Conservation (phyloP, 2,888 invertebrate species). For the Calameuta filiformis region DNA sequence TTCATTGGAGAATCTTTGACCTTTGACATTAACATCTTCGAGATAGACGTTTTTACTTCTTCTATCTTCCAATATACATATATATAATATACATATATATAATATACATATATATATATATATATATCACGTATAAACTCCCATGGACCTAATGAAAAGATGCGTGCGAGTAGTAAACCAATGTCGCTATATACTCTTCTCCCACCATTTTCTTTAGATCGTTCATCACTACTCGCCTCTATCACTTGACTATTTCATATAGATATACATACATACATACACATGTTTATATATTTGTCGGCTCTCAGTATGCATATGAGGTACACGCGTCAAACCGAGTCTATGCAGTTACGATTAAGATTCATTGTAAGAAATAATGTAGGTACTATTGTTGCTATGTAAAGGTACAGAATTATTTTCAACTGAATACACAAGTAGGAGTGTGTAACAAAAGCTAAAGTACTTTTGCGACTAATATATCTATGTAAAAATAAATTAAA, state of each 20-base stretch:
- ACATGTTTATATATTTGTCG: background rate
- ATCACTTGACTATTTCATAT: background rate
- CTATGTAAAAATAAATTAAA: background rate
- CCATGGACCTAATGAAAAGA: background rate
- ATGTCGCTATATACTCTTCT: background rate
- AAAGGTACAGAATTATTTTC: background rate
- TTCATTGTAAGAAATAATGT: background rate
- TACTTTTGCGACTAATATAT: background rate
- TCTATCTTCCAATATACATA: background rate
- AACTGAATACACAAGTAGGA: no score
- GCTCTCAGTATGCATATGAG: background rate
- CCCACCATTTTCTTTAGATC: background rate
- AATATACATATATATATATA: background rate
- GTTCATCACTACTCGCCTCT: background rate
- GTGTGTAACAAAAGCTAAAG: background rate
- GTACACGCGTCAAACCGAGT: background rate
- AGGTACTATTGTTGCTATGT: background rate
- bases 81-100: background rate
- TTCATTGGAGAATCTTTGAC: constrained; percentile 30
- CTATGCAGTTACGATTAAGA: background rate
- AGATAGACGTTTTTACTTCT: background rate
- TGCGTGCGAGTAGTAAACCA: background rate
- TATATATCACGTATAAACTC: background rate
- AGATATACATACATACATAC: background rate
- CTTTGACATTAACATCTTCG: constrained; percentile 26